phyloP scores from a whole-genome alignment of 1,140 invertebrate species.

The Nylanderia fulva region DNA sequence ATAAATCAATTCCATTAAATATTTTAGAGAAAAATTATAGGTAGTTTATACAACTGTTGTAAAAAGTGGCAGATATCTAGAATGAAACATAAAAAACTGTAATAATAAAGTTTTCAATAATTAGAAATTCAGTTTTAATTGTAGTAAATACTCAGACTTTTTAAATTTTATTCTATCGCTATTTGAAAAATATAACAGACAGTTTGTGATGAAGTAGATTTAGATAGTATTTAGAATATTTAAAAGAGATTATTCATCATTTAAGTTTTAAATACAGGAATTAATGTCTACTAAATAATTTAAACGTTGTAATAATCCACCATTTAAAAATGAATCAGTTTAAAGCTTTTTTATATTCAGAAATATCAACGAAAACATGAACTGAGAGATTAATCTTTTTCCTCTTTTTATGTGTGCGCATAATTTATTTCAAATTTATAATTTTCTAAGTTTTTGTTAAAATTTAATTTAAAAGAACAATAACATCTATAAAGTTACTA shows the following conservation, averaged over 20 bases:
- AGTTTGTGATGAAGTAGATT: not conserved
- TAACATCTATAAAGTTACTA: not conserved
- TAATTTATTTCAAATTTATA: not conserved
- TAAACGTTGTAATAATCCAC: not conserved
- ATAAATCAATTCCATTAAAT: too few species aligned
- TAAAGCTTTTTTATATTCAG: constrained; percentile 11
- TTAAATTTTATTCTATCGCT: not conserved
- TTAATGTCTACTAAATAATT: constrained; percentile 20
- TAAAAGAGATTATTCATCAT: not conserved
- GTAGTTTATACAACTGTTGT: not conserved
- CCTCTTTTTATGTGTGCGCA: not conserved
- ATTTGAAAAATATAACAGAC: not conserved
- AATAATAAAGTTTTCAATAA: not conserved
- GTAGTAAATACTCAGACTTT: not conserved
- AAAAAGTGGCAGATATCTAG: not conserved
- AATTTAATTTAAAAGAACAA: not conserved
- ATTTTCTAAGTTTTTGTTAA: not conserved
- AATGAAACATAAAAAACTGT: not conserved
- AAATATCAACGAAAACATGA: not conserved
- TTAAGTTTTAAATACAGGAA: not conserved
- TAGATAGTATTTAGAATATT: not conserved
- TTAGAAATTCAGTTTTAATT: constrained; percentile 2
- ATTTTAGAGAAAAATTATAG: not conserved
- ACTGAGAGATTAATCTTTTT: constrained; percentile 7
- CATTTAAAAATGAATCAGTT: not conserved